Evolutionary conservation across 2,797 vertebrate genomes (phyloP), one percentile per base, ranked within the genome.

Genomic region (Sebastes vulpes): DNA sequence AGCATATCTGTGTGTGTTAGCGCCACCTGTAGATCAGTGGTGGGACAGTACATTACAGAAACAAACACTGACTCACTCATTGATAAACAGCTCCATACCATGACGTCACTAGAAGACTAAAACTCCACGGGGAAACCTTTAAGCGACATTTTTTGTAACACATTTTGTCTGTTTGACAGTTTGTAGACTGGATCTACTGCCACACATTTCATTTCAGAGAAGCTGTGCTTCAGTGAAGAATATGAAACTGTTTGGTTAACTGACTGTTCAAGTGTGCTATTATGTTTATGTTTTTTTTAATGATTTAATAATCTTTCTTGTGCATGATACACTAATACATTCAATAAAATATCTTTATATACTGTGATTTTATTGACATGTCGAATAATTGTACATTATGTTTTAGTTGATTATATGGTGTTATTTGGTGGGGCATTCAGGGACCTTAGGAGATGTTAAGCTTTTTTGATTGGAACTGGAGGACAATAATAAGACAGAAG

Each of bases 221-320:
- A 89, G 80, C 65, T 75, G 77, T 42, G 81, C 78, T 76, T 86
- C 78, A 75, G 35, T 83, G 79, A 83, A 66, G 58, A 84, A 82
- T 20, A 29, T 73, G 78, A 87, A 79, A 69, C 42, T 64, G 63
- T 73, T 23, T 76, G 35, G 64, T 79, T 46, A 73, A 6, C 14
- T 58, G 35, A 72, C 35, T 63, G 12, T 38, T 42, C 14, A 42
- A 29, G 10, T 77, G 57, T 32, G 10, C 5, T 42, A 16, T 50
- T 23, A 46, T 53, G 9, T n/a, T 31, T 65, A 5, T 35, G 11
- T 16, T 38, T 5, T 46, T 46, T 50, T 73, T 52, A 26, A 23
- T 21, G n/a, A 38, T 77, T 50, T 16, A 74, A 5, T 77, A 28
- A 35, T 68, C 4, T 48, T 65, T 66, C 5, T 70, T 70, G 6